Percentiles rank a stretch among this genome's conserved stretches.
phyloP scores from a whole-genome alignment of 1,140 invertebrate species.

The Drosophila santomea region DNA sequence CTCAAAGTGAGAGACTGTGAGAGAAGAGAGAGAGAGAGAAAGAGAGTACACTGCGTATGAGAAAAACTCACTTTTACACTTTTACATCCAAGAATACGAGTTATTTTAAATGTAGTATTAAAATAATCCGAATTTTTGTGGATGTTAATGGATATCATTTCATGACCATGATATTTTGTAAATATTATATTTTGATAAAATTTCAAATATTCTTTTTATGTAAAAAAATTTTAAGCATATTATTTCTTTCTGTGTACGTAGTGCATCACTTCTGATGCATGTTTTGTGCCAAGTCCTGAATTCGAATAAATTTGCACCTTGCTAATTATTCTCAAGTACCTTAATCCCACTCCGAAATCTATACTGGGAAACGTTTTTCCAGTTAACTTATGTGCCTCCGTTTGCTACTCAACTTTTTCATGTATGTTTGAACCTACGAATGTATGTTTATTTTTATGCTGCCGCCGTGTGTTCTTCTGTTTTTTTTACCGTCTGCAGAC shows the following conservation, averaged over 20 bases:
- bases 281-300: neutral
- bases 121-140: too few relatives aligned
- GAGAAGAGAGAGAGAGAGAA: neutral
- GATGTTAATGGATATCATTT: too few relatives aligned
- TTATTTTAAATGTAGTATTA: too few relatives aligned
- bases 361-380: conserved; percentile 69
- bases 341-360: conserved; percentile 13
- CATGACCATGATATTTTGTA: too few relatives aligned
- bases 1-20: neutral
- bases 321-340: conserved; percentile 28
- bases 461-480: conserved; percentile 68
- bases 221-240: too few relatives aligned
- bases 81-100: neutral
- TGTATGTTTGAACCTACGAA: conserved; percentile 22
- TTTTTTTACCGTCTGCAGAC: conserved; percentile 50
- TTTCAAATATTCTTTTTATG: neutral
- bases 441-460: conserved; percentile 77
- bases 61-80: conserved; percentile 67
- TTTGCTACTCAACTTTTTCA: conserved; percentile 28
- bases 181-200: neutral
- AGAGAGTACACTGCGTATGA: conserved; percentile 20
- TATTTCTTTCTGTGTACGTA: neutral
- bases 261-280: neutral
- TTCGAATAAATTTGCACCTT: conserved; percentile 18
- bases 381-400: conserved; percentile 60